Evolutionary conservation across 1,140 invertebrate genomes (phyloP), one percentile per base, ranked within the genome.

Genomic region (Drosophila arizonae): DNA sequence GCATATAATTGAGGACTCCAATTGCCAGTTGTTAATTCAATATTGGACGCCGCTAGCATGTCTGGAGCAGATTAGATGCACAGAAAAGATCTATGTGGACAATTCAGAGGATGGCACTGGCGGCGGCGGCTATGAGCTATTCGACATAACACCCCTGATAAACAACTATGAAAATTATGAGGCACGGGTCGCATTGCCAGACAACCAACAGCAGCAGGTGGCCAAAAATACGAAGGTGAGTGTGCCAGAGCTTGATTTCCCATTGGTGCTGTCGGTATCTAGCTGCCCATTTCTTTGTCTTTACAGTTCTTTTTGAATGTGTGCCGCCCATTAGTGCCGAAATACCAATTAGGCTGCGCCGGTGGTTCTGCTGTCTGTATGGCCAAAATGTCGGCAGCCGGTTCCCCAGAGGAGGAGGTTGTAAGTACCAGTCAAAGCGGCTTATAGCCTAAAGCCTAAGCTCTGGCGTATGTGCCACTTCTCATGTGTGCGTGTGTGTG

Each of bases 341-440:
- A 87, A 77, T 89, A 86, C 77, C 89, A 91, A 81, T 90, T 93
- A 60, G 92, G 90, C 71, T 93, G 93, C 75, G 75, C 84, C 48
- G 91, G 92, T 77, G 93, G 92, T 13, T 93, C 92, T 74, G 92
- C 91, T 56, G 91, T 89, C 65, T 93, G 93, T 69, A 92, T 92
- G 89, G 90, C 91, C 65, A 90, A 90, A 82, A 88, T 88, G 21
- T 77, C 82, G 39, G 70, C 80, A 73, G 41, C 68, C 26, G 71
- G 80, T 9, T 81, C 90, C 62, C 90, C 92, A 56, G 81, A 90
- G 62, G 85, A 93, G 54, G 92, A 93, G 89, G 81, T 81, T 26
- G 93, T 93, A 84, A 93, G 92, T 92, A 88, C 50, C 61, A 66
- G 21, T 39, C 28, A 65, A 51, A 82, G 68, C 68, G 33, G 73